Base-by-base conservation (phyloP, 2,888 invertebrate species). In the Anaspis maculata region DNA sequence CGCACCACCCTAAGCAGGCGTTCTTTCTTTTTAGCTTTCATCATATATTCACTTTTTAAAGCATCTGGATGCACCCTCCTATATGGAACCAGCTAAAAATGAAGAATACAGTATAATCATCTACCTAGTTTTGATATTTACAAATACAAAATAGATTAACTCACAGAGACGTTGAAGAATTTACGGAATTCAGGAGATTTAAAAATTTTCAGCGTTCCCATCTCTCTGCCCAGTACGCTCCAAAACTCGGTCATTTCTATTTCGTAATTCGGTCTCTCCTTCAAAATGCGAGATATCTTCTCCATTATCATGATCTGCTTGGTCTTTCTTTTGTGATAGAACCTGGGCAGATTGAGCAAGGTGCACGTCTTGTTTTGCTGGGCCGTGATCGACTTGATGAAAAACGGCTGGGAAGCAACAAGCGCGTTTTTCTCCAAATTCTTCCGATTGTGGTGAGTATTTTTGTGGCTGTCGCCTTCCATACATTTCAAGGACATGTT, bases 361-460 rank as follows among this genome's bases (percentile, higher is more conserved):
- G 68, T 69, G 0, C 70, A 69, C 19, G 60, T 61, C 27, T 64
- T 61, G 39, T 51, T 54, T 27, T 58, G 59, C 22, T 68, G 62
- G 23, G 66, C 61, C 1, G 61, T 59, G 1, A 54, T 50, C 11
- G 63, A 63, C 48, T 70, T 71, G 39, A 74, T 68, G 44, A 68
- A 68, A 52, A 73, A 74, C 13, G 61, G 49, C 62, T 85, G 84
- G 46, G 77, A 75, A 0, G 67, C 69, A 21, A 84, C 68, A 4
- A 85, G 57, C 21, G 74, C 70, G 28, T 73, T 62, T 3, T 68
- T 61, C 1, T 72, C 41, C n/a, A 86, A 59, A 37, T 68, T 65
- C 55, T 80, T 81, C 29, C 81, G 67, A 41, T 73, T 69, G 53
- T 80, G 79, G 57, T 74, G 77, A 15, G 78, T 50, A 2, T 74